These are phyloP conservation scores for Malurus cyaneus DNA, from an alignment of 2,113 vertebrate species.

Conservation along the genomic window DNA sequence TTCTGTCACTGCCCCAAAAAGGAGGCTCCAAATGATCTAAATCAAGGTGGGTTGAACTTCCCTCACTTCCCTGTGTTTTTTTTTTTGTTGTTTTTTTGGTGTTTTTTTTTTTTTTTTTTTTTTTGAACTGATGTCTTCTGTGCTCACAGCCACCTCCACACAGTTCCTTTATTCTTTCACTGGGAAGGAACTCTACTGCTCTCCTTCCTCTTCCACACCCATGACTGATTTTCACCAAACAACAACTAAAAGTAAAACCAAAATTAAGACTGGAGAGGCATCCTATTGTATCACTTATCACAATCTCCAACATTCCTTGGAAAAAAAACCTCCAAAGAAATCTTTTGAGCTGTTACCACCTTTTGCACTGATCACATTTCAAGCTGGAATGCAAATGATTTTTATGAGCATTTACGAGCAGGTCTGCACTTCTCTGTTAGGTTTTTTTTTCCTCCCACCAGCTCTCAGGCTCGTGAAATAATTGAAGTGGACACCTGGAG, in stretches of 20 bases:
- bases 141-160: neutral
- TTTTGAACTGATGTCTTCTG: neutral
- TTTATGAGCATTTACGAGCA: neutral
- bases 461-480: neutral
- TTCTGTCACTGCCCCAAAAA: neutral
- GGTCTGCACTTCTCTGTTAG: neutral
- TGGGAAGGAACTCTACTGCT: neutral
- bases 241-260: neutral
- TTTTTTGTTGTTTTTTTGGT: neutral
- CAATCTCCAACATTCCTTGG: neutral
- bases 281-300: no score
- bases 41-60: neutral
- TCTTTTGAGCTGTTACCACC: neutral
- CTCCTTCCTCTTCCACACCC: neutral
- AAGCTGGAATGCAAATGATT: neutral
- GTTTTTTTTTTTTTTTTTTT: neutral
- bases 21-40: neutral
- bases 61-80: neutral
- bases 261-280: neutral
- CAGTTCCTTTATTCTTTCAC: neutral
- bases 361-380: neutral
- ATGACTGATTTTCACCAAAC: neutral
- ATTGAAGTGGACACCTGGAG: neutral
- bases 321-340: neutral
- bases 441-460: neutral